Evolutionary conservation across 2,888 invertebrate genomes (phyloP), one percentile per base, ranked within the genome.

Genomic region (Pristionchus maxplancki): DNA sequence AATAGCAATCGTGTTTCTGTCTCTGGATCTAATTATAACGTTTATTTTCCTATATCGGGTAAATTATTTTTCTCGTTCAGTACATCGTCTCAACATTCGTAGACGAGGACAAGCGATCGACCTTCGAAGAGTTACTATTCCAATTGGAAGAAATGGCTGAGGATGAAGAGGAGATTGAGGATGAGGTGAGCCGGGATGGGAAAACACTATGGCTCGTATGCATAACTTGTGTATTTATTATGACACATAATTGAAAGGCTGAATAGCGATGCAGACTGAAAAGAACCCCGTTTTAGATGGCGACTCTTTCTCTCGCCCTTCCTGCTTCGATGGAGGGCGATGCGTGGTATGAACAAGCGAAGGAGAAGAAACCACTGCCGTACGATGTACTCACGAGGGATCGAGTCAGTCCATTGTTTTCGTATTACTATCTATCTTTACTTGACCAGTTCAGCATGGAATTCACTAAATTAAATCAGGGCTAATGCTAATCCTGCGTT

Each of bases 341-440:
- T 50, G 82, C 50, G 37, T 83, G 82, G 82, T 83, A 53, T 13
- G 53, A 83, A 37, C 50, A 50, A 34, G 82, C 82, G 34, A 83
- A 83, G 34, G 53, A 83, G 82, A 83, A 83, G 82, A 53, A 53
- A 53, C 82, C 82, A 53, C 31, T 83, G 20, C 82, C 82, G 8
- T 83, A 83, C 34, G 53, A 83, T 83, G 53, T 83, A 53, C 82
- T 83, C 50, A 83, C 82, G 34, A 83, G 82, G 28, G 82, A 83
- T 83, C 2, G 82, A 28, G 82, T 83, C n/a, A 20, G 28, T n/a
- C 44, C n/a, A 5, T 74, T 13, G 17, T 4, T 44, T 34, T 17
- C 24, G 13, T 74, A 37, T 31, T 40, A 74, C 13, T 74, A 74
- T 31, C n/a, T n/a, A n/a, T n/a, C n/a, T n/a, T n/a, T n/a, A n/a